Evolutionary conservation across 2,888 invertebrate genomes (phyloP).

Genomic region (Myathropa florea): DNA sequence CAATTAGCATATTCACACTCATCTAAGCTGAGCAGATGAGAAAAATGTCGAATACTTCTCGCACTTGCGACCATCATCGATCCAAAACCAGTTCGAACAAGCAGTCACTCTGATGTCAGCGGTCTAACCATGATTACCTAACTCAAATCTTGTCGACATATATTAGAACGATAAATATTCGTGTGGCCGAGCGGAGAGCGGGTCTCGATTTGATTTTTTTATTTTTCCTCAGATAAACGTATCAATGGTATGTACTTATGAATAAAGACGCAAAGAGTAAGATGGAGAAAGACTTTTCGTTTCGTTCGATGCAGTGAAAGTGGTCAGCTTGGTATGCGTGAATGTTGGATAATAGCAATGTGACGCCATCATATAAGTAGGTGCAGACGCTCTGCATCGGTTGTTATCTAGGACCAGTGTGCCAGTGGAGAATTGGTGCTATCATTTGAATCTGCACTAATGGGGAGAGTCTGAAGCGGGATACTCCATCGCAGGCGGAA

Average conservation of each 20-base stretch:
- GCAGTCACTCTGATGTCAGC: constrained; percentile 15
- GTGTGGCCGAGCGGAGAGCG: background rate
- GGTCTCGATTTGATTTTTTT: background rate
- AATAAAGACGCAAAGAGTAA: constrained; percentile 1
- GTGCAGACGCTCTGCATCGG: background rate
- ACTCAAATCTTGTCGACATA: background rate
- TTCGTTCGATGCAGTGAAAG: constrained; percentile 54
- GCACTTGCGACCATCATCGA: background rate
- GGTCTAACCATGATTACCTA: constrained; percentile 41
- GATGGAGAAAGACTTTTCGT: constrained; percentile 30
- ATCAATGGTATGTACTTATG: background rate
- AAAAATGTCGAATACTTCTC: background rate
- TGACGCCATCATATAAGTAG: background rate
- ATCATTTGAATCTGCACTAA: constrained; percentile 24
- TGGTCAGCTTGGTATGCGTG: constrained; percentile 43
- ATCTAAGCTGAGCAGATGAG: background rate
- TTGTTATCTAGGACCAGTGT: constrained; percentile 40
- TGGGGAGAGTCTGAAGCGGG: constrained; percentile 12
- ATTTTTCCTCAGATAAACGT: background rate
- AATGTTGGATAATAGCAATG: constrained; percentile 39
- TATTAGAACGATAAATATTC: background rate
- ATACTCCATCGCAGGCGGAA: constrained; percentile 37
- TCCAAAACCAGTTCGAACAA: background rate
- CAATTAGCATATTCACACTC: constrained; percentile 31
- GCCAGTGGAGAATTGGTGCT: constrained; percentile 58